Evolutionary conservation across 2,797 vertebrate genomes (phyloP).

Genomic region (Microtus californicus): DNA sequence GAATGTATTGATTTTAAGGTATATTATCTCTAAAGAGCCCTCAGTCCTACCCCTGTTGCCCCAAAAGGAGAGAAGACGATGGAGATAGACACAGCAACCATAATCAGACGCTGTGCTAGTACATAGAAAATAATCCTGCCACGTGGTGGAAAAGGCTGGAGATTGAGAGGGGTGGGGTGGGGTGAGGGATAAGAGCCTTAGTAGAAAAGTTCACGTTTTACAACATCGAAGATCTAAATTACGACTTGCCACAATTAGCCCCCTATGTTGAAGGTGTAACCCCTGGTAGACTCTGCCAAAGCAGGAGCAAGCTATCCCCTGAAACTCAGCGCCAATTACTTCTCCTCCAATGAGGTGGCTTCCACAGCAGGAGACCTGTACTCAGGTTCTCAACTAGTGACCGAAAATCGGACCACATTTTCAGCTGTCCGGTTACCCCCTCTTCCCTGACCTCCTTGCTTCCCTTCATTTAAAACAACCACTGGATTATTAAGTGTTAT

Average conservation of each 20-base stretch:
- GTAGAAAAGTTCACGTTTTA: conserved; percentile 33
- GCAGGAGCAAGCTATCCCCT: neutral
- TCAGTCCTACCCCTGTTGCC: neutral
- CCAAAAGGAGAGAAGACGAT: neutral
- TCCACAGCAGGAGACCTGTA: neutral
- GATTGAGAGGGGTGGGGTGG: no score
- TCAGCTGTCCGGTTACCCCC: neutral
- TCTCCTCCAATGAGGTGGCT: neutral
- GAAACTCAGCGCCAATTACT: neutral
- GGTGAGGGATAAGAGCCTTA: accelerated
- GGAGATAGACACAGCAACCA: neutral
- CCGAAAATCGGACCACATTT: neutral
- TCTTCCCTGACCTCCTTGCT: neutral
- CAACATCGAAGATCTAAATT: neutral
- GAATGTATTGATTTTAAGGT: neutral
- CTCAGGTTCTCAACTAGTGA: neutral
- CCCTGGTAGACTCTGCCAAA: neutral
- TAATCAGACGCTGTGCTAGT: neutral
- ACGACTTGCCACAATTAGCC: neutral
- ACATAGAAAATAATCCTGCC: neutral
- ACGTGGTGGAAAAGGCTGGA: neutral
- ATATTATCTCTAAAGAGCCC: neutral
- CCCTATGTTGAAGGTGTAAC: neutral
- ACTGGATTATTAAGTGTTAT: neutral
- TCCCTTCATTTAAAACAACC: neutral